Evolutionary conservation across 1,140 invertebrate species (phyloP).

Genomic region (Atta cephalotes): DNA sequence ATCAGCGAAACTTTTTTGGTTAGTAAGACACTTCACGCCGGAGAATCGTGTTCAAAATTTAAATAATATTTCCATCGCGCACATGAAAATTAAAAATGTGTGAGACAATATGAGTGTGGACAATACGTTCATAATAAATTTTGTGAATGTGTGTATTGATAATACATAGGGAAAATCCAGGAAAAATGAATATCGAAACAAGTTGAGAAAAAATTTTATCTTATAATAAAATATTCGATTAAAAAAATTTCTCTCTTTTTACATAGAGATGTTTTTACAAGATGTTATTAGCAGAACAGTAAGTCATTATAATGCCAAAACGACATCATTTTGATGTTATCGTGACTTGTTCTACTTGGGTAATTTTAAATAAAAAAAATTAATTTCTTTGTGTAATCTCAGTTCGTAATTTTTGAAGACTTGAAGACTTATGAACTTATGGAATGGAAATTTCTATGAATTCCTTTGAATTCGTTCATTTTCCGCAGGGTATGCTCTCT

Average conservation of each 20-base stretch:
- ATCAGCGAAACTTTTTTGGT: background rate
- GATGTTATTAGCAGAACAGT: background rate
- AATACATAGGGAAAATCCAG: background rate
- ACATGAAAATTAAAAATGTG: background rate
- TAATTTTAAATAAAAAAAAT: background rate
- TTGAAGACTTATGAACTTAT: background rate
- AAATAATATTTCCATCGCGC: background rate
- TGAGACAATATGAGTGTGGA: background rate
- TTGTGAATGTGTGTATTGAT: background rate
- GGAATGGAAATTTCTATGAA: background rate
- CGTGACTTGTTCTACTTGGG: too few species aligned
- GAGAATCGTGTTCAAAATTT: background rate
- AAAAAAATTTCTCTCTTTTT: background rate
- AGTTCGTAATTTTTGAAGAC: background rate
- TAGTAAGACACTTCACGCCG: background rate
- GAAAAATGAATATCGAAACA: background rate
- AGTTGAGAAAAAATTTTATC: background rate
- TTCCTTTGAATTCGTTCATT: constrained; percentile 3
- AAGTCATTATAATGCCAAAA: too few species aligned
- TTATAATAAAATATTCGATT: background rate
- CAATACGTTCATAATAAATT: constrained; percentile 20
- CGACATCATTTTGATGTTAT: too few species aligned
- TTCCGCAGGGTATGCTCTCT: background rate
- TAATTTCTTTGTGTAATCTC: background rate
- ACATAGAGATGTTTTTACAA: too few species aligned